phyloP scores from a whole-genome alignment of 2,888 invertebrate species.

The Platynereis dumerilii region DNA sequence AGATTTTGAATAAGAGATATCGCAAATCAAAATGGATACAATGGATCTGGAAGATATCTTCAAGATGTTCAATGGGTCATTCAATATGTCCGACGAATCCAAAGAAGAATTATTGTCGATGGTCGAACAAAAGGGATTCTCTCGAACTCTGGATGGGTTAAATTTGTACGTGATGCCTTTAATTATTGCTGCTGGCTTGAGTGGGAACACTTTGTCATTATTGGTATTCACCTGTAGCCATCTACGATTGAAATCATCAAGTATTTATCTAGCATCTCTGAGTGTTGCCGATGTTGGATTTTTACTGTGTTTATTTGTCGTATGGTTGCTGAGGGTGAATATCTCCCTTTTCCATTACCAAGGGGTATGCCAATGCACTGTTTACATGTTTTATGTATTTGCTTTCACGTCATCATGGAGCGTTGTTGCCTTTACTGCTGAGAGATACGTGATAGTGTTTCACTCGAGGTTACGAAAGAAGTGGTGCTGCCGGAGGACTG shows the following conservation, averaged over 20 bases:
- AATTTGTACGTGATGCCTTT: constrained; percentile 2
- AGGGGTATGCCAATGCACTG: background rate
- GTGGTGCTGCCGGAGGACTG: background rate
- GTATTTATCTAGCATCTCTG: background rate
- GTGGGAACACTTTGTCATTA: background rate
- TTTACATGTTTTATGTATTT: background rate
- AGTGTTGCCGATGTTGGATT: background rate
- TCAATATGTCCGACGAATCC: too few relatives aligned
- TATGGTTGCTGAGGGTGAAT: background rate
- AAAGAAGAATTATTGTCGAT: too few relatives aligned
- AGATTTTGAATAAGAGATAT: too few relatives aligned
- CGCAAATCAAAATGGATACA: too few relatives aligned
- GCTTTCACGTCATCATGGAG: constrained; percentile 5
- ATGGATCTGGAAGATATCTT: too few relatives aligned
- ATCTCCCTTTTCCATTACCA: background rate
- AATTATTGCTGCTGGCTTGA: background rate
- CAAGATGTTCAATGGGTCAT: too few relatives aligned
- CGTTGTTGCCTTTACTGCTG: background rate
- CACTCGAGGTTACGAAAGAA: background rate
- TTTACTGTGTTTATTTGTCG: constrained; percentile 4
- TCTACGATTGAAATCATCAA: background rate
- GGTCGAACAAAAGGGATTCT: too few relatives aligned
- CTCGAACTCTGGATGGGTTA: too few relatives aligned
- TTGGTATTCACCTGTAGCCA: background rate
- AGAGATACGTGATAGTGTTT: background rate